Conservation (phyloP, 2,888 invertebrate species). For the Cosmia pyralina region DNA sequence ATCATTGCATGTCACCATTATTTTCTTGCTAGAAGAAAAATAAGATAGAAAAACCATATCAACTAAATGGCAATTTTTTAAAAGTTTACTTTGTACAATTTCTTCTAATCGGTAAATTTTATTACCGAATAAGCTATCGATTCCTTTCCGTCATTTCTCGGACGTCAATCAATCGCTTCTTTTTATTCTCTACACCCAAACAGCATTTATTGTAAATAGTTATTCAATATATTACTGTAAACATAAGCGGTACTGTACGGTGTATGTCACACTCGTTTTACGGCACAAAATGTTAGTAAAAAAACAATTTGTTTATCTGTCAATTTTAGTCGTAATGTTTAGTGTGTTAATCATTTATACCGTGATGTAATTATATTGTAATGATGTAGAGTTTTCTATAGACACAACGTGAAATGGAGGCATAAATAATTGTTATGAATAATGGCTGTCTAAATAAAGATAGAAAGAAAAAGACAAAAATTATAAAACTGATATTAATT, state of each 20-base stretch:
- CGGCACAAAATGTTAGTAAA: constrained; percentile 89
- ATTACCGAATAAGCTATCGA: constrained; percentile 34
- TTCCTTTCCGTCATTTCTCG: constrained; percentile 30
- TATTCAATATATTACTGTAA: constrained; percentile 80
- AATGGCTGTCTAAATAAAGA: neutral
- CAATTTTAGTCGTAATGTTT: constrained; percentile 88
- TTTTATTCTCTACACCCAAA: constrained; percentile 40
- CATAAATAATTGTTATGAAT: neutral
- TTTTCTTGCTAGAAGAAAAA: constrained; percentile 39
- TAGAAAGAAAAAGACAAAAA: neutral
- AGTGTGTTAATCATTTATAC: constrained; percentile 84
- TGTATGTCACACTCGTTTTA: constrained; percentile 89
- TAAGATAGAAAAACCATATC: constrained; percentile 51
- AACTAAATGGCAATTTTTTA: constrained; percentile 38
- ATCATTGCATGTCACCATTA: constrained; percentile 44
- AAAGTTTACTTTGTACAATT: constrained; percentile 46
- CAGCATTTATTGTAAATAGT: constrained; percentile 86
- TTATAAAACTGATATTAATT: neutral
- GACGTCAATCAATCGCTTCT: constrained; percentile 35
- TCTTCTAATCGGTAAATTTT: constrained; percentile 33
- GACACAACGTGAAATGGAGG: constrained; percentile 47
- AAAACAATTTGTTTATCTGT: constrained; percentile 85
- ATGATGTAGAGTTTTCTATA: constrained; percentile 62
- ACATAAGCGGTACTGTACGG: constrained; percentile 85
- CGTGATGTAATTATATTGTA: constrained; percentile 70